These are phyloP conservation scores for Drosophila elegans DNA, from an alignment of 1,140 invertebrate species.

Conservation along the genomic window DNA sequence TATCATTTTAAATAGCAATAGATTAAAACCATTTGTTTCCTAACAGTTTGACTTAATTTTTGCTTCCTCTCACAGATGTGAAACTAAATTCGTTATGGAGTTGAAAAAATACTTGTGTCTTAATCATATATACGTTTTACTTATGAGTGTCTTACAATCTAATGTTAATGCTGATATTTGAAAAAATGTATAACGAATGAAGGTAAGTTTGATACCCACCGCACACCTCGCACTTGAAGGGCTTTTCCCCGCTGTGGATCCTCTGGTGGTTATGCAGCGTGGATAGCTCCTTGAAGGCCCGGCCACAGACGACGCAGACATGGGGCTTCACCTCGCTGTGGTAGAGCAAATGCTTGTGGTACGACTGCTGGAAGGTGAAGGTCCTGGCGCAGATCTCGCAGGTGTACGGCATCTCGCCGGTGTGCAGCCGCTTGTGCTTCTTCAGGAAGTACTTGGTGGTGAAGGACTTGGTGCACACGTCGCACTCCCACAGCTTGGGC, in stretches of 20 bases:
- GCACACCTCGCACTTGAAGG: conserved; percentile 95
- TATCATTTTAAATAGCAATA: no score
- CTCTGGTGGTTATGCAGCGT: conserved; percentile 94
- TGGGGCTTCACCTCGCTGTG: conserved; percentile 95
- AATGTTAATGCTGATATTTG: no score
- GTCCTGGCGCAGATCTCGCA: conserved; percentile 94
- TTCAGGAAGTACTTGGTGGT: conserved; percentile 96
- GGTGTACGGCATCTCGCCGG: conserved; percentile 94
- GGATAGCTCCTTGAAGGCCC: conserved; percentile 94
- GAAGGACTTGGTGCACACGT: conserved; percentile 93
- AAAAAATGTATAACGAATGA: neutral
- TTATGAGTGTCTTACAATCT: no score
- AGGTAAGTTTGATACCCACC: conserved; percentile 86
- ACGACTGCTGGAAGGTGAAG: conserved; percentile 96
- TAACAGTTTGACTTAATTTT: no score
- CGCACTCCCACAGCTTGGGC: conserved; percentile 91
- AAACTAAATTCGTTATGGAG: no score
- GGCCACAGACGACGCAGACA: conserved; percentile 91
- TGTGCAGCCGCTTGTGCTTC: conserved; percentile 94
- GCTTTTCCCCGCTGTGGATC: conserved; percentile 95
- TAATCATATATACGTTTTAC: no score
- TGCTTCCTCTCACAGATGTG: no score
- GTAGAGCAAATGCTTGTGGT: conserved; percentile 94
- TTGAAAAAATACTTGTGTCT: no score
- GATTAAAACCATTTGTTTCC: no score